These are phyloP conservation scores for Seriola rivoliana DNA, from an alignment of 2,113 vertebrate genomes.

Conservation along the genomic window DNA sequence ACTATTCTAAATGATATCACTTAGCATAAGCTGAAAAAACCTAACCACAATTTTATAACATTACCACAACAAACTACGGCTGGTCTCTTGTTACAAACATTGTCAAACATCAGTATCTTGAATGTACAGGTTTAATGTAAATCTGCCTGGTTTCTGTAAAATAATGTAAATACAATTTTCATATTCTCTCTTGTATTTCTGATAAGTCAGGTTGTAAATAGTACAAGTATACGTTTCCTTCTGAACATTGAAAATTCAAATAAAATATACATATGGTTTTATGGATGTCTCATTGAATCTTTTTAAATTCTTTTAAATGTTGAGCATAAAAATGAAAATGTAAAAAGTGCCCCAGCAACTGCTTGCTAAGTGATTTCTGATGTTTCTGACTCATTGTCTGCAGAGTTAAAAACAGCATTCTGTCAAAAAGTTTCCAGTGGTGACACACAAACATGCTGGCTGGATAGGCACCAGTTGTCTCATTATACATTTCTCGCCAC, in stretches of 20 bases:
- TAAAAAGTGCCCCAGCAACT: background rate
- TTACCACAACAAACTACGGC: background rate
- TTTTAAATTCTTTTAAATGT: conserved; percentile 23
- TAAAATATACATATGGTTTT: conserved; percentile 31
- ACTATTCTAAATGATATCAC: background rate
- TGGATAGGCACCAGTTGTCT: conserved; percentile 40
- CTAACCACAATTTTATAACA: background rate
- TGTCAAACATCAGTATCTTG: background rate
- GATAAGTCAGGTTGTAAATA: conserved; percentile 26
- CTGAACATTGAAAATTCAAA: conserved; percentile 1
- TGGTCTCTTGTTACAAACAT: background rate
- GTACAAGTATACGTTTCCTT: conserved; percentile 1
- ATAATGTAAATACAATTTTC: conserved; percentile 33
- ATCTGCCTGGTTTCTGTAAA: conserved; percentile 28
- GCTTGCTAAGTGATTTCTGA: conserved; percentile 54
- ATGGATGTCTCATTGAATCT: background rate
- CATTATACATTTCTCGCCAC: conserved; percentile 53
- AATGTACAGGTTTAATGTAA: conserved; percentile 1
- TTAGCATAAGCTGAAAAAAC: conserved; percentile 10
- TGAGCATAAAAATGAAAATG: background rate
- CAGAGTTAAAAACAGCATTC: conserved; percentile 55
- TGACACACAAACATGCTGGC: conserved; percentile 70
- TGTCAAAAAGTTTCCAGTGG: conserved; percentile 78
- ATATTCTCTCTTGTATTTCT: background rate
- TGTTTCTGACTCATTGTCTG: conserved; percentile 71